These are phyloP conservation scores for Callithrix jacchus DNA, from an alignment of 2,113 vertebrate genomes.

Conservation along the genomic window DNA sequence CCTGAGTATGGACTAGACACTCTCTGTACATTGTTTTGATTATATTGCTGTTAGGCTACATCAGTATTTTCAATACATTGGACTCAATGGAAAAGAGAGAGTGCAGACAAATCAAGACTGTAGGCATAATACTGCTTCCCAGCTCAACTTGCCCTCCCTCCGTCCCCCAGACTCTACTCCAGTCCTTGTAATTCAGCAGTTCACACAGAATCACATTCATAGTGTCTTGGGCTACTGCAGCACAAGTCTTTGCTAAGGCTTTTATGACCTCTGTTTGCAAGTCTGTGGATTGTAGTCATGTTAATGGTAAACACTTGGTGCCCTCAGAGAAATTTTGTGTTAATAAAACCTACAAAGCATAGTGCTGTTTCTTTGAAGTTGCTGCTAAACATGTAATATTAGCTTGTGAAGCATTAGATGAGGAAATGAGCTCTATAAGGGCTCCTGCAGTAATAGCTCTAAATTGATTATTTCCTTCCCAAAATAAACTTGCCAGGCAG, in stretches of 20 bases:
- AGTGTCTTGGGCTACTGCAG: neutral
- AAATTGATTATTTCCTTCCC: slow-evolving; percentile 98
- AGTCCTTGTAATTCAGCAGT: neutral
- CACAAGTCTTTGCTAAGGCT: neutral
- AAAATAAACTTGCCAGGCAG: slow-evolving; percentile 90
- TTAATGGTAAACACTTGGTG: slow-evolving; percentile 69
- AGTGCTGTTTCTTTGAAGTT: slow-evolving; percentile 84
- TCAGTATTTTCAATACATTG: neutral
- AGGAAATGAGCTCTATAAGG: slow-evolving; percentile 88
- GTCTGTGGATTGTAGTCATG: neutral
- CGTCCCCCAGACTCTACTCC: rapidly evolving
- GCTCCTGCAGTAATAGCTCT: slow-evolving; percentile 91
- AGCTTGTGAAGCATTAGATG: slow-evolving; percentile 90
- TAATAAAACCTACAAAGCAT: slow-evolving; percentile 76
- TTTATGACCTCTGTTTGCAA: slow-evolving; percentile 59
- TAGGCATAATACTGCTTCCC: neutral
- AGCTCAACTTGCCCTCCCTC: neutral
- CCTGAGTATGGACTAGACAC: neutral
- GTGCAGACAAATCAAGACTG: neutral
- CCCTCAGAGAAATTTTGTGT: slow-evolving; percentile 71
- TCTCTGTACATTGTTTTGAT: neutral
- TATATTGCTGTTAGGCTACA: neutral
- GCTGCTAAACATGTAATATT: slow-evolving; percentile 87
- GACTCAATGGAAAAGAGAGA: neutral
- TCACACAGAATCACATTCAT: neutral